phyloP scores from a whole-genome alignment of 92 coral and sea anemone genomes.

The Bergia sp. region DNA sequence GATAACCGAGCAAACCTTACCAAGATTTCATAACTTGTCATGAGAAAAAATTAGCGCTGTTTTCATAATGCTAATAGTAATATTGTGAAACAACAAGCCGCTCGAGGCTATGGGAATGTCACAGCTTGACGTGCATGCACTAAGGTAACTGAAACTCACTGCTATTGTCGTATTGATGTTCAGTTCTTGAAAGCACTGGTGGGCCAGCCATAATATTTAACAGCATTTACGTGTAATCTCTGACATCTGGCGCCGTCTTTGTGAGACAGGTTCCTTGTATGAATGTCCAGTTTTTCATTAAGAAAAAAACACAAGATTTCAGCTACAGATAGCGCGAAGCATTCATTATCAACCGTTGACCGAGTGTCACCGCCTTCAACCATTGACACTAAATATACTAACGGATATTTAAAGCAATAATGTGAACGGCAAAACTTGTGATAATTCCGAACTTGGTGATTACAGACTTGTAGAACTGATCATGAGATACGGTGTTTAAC shows the following conservation, averaged over 20 bases:
- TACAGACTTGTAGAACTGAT: too few relatives aligned
- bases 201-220: background rate
- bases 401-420: background rate
- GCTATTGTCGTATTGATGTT: background rate
- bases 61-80: background rate
- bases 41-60: background rate
- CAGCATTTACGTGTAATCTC: background rate
- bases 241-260: background rate
- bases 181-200: background rate
- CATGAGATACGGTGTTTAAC: background rate
- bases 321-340: background rate
- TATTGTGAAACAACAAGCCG: background rate
- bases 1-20: background rate
- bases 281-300: background rate
- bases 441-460: background rate
- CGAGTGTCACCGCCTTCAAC: background rate
- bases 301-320: background rate
- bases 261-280: background rate
- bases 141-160: background rate
- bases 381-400: background rate
- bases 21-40: background rate
- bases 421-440: background rate
- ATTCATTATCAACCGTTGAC: background rate
- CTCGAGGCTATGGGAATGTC: background rate
- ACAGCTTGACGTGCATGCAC: conserved; percentile 9